Evolutionary conservation across 2,888 invertebrate genomes (phyloP), one percentile per base, ranked within the genome.

Genomic region (Melanostoma scalare): DNA sequence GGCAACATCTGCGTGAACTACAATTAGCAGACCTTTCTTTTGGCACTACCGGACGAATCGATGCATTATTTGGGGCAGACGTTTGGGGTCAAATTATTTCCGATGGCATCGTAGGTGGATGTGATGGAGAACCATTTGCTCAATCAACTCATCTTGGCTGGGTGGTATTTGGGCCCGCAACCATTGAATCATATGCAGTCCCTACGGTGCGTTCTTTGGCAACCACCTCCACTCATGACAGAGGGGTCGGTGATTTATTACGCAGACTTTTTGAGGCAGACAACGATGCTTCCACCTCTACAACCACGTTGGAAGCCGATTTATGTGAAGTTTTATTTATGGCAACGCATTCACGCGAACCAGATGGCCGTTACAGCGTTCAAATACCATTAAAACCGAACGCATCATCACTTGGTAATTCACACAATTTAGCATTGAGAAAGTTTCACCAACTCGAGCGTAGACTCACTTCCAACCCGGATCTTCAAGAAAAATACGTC

Each of bases 11-110:
- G 2, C 68, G 69, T 40, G 33, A 78, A 5, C 85, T 80, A 30
- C 81, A 85, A 44, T 74, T 86, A 35, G 81, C 82, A 3, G 87
- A 86, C 1, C 82, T 80, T 33, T 81, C 86, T 3, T 84, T 86
- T 61, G 87, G 87, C 4, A 71, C 81, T 9, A 69, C 86, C n/a
- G 86, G 85, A 20, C 40, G 35, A 2, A 71, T 81, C 9, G 77
- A 80, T 42, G 50, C 73, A 6, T 60, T 84, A 5, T 69, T 86
- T 42, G 73, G 81, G 6, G 71, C 75, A 4, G 36, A 56, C 30
- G 48, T 69, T 31, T 67, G 67, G 60, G 60, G 53, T 63, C 58
- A 44, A 31, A 65, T 60, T 3, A n/a, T 69, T 0, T 6, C 6
- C 52, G 6, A 55, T 6, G 75, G 71, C 50, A 75, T 71, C 10